Conservation (phyloP, 2,113 vertebrate genomes). For the Microtus oregoni region DNA sequence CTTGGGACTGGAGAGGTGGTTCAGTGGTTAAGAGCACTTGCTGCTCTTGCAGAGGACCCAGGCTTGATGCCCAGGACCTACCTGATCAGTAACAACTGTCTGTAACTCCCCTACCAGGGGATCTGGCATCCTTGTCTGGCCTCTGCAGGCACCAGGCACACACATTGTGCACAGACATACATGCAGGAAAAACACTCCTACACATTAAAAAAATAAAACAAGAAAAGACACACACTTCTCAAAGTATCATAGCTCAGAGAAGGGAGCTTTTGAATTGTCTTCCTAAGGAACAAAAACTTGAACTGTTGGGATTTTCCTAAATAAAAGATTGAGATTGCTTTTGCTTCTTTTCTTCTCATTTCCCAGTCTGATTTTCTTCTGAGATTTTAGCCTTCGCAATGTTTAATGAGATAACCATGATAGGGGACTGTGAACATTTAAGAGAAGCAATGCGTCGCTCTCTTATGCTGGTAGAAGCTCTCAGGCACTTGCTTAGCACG, state of each 20-base stretch:
- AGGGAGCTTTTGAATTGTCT: background rate
- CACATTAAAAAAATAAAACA: background rate
- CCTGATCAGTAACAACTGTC: background rate
- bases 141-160: background rate
- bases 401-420: background rate
- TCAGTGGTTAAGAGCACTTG: background rate
- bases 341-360: too few relatives aligned
- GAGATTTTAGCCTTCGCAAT: background rate
- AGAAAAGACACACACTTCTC: accelerated
- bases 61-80: background rate
- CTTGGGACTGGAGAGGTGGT: too few relatives aligned
- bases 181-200: background rate
- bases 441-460: background rate
- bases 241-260: background rate
- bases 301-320: background rate
- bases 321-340: background rate
- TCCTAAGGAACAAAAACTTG: background rate
- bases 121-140: background rate
- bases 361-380: background rate
- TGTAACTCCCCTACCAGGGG: background rate
- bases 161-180: background rate
- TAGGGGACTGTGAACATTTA: background rate
- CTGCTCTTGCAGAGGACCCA: background rate
- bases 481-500: background rate
- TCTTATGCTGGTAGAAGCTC: too few relatives aligned